Conservation (phyloP, 2,113 vertebrate species). For the Grantiella picta region DNA sequence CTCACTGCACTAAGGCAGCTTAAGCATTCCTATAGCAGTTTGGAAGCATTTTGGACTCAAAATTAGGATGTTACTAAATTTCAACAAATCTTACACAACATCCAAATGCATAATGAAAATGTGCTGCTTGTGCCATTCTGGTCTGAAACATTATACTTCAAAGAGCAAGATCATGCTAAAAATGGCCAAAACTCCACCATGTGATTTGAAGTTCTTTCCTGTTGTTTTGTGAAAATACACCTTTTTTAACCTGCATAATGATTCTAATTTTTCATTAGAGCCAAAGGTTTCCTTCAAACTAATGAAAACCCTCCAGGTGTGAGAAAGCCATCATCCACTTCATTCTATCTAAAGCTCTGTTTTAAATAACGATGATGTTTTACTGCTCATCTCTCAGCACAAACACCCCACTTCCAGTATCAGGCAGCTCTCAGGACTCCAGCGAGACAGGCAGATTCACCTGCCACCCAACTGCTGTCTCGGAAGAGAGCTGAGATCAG, state of each 20-base stretch:
- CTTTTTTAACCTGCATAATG: background rate
- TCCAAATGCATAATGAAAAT: background rate
- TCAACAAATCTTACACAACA: background rate
- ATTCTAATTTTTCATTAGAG: background rate
- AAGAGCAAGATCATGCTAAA: background rate
- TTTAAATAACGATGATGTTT: background rate
- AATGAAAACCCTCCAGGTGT: background rate
- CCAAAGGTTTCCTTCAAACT: background rate
- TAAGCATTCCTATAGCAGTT: background rate
- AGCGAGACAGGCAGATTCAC: background rate
- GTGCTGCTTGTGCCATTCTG: background rate
- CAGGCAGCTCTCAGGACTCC: background rate
- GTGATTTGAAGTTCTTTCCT: background rate
- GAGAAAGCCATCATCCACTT: background rate
- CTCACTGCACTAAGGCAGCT: background rate
- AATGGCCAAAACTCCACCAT: background rate
- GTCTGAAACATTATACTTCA: background rate
- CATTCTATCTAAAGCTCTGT: background rate
- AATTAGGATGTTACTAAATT: background rate
- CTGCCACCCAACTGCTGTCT: rapidly evolving
- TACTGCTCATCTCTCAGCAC: background rate
- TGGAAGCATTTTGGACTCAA: background rate
- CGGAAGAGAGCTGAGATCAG: background rate
- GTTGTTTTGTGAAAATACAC: background rate
- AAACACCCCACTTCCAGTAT: background rate